These are phyloP conservation scores for Dione juno DNA, from an alignment of 2,888 invertebrate species.

Conservation along the genomic window DNA sequence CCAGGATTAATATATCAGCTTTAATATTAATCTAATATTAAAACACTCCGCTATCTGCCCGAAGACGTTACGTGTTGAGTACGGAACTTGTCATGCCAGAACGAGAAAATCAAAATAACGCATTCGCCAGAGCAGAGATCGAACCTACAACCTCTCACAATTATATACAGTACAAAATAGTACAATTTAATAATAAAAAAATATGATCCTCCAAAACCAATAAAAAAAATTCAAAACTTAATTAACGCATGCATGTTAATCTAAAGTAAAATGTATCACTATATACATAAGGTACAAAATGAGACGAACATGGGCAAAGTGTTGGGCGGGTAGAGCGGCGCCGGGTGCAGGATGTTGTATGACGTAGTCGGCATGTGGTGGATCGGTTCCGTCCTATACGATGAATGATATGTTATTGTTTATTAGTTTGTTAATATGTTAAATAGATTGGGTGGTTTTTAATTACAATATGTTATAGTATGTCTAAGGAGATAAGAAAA, in stretches of 20 bases:
- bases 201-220: too few species aligned
- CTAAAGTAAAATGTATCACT: constrained; percentile 15
- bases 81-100: too few species aligned
- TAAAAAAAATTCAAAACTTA: background rate
- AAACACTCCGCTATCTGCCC: background rate
- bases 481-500: too few species aligned
- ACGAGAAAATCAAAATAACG: background rate
- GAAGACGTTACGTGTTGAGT: too few species aligned
- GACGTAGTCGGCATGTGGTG: constrained; percentile 62
- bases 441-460: too few species aligned
- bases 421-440: too few species aligned
- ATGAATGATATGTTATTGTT: constrained; percentile 21
- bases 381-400: constrained; percentile 53
- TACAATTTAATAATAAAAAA: too few species aligned
- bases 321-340: constrained; percentile 74
- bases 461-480: too few species aligned
- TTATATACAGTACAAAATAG: too few species aligned
- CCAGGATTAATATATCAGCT: too few species aligned
- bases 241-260: constrained; percentile 1
- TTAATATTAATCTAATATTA: background rate
- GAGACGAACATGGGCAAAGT: constrained; percentile 58
- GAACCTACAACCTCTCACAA: too few species aligned
- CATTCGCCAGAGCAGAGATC: background rate
- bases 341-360: constrained; percentile 76
- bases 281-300: constrained; percentile 31